Percentiles rank a stretch among this genome's conserved stretches.
phyloP scores from a whole-genome alignment of 1,140 invertebrate genomes.

The Proales similis region DNA sequence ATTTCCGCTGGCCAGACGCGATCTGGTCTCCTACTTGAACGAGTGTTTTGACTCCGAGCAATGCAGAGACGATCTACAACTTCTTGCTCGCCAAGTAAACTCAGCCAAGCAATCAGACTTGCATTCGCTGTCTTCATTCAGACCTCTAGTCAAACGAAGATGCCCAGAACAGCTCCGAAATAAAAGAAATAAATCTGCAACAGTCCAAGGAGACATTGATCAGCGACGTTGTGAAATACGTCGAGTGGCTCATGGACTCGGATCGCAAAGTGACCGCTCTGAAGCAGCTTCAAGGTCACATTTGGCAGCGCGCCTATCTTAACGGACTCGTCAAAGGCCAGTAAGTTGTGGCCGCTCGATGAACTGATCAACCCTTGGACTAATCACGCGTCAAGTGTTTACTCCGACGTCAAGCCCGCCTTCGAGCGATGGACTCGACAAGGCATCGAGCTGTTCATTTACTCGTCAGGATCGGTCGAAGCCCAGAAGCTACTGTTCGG shows the following conservation, averaged over 20 bases:
- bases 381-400: slow-evolving; percentile 62
- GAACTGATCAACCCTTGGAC: not conserved
- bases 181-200: not conserved
- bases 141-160: not conserved
- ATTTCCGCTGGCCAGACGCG: slow-evolving; percentile 27
- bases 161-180: not conserved
- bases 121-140: not conserved
- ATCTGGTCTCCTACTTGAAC: slow-evolving; percentile 6
- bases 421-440: slow-evolving; percentile 63
- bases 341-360: slow-evolving; percentile 62
- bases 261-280: slow-evolving; percentile 71
- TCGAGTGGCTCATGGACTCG: slow-evolving; percentile 70
- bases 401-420: slow-evolving; percentile 69
- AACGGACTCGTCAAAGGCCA: slow-evolving; percentile 70
- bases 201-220: slow-evolving; percentile 46
- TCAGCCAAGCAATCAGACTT: not conserved
- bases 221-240: slow-evolving; percentile 53
- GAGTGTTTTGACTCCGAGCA: slow-evolving; percentile 15
- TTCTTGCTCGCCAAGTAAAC: slow-evolving; percentile 6
- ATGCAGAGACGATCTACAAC: slow-evolving; percentile 12
- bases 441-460: slow-evolving; percentile 70
- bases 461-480: slow-evolving; percentile 81
- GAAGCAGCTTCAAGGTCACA: slow-evolving; percentile 77
- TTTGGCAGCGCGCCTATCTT: slow-evolving; percentile 76
- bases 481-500: slow-evolving; percentile 80